phyloP scores from a whole-genome alignment of 2,797 vertebrate species.

The Prionace glauca region DNA sequence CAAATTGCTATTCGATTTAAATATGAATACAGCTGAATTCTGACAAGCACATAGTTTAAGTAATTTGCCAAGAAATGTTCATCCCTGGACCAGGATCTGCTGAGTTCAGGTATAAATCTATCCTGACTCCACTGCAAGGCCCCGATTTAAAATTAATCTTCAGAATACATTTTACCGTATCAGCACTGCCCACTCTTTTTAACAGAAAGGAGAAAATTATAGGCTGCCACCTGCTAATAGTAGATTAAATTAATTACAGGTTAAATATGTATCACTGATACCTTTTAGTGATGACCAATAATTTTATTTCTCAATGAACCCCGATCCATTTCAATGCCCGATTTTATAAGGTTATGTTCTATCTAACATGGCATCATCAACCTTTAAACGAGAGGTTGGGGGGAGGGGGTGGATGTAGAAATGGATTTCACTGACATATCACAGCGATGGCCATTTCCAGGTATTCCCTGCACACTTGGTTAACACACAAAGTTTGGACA shows the following conservation, averaged over 20 bases:
- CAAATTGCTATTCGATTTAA: conserved; percentile 30
- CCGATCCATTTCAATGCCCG: not conserved
- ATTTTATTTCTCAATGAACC: conserved; percentile 31
- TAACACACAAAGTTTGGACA: not conserved
- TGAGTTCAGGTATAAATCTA: conserved; percentile 31
- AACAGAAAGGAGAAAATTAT: conserved; percentile 33
- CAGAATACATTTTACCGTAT: conserved; percentile 33
- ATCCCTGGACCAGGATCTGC: not conserved
- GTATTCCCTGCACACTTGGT: not conserved
- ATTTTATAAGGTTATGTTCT: not conserved
- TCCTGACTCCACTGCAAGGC: conserved; percentile 1
- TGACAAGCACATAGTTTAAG: not conserved
- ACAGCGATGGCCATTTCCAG: not conserved
- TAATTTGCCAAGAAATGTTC: conserved; percentile 32
- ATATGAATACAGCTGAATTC: conserved; percentile 31
- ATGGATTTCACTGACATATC: not conserved
- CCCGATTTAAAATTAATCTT: conserved; percentile 35
- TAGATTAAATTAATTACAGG: conserved; percentile 36
- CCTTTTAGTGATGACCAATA: conserved; percentile 21
- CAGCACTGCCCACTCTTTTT: conserved; percentile 20
- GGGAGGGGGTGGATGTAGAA: not conserved
- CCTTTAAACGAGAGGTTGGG: not conserved
- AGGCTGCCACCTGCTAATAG: conserved; percentile 32
- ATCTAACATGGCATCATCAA: not conserved
- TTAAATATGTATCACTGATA: conserved; percentile 11